phyloP scores from a whole-genome alignment of 2,888 invertebrate genomes.

The Microplitis deprimator region DNA sequence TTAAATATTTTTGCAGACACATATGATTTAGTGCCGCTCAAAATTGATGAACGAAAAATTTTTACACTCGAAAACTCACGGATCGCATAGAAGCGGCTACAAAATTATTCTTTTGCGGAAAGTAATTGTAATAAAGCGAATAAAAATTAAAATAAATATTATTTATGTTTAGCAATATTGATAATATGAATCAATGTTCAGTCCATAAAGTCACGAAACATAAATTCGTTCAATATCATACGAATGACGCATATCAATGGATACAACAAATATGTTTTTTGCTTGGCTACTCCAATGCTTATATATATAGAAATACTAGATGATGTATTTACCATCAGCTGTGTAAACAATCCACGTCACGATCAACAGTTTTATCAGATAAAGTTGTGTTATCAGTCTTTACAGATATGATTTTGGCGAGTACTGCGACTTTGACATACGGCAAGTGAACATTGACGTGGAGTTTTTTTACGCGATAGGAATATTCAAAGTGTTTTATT shows the following conservation, averaged over 20 bases:
- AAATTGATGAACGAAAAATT: too few relatives aligned
- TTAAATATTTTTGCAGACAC: too few relatives aligned
- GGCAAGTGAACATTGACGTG: conserved; percentile 24
- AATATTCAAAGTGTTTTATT: conserved; percentile 24
- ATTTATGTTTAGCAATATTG: neutral
- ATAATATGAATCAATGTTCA: conserved; percentile 13
- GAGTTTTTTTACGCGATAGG: conserved; percentile 18
- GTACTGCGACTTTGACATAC: conserved; percentile 41
- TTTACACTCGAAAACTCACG: too few relatives aligned
- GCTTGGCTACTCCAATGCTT: neutral
- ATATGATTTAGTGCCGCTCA: too few relatives aligned
- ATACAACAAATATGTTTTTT: conserved; percentile 13
- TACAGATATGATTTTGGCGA: conserved; percentile 46
- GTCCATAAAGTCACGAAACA: conserved; percentile 16
- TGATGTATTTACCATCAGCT: conserved; percentile 21
- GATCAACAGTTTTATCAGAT: conserved; percentile 48
- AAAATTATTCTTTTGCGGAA: too few relatives aligned
- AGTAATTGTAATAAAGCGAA: neutral
- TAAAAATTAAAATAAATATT: neutral
- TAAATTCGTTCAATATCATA: conserved; percentile 33
- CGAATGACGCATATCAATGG: conserved; percentile 39
- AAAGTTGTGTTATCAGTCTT: conserved; percentile 48
- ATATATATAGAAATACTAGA: conserved; percentile 16
- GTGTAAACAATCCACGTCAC: conserved; percentile 32
- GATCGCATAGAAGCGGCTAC: too few relatives aligned